Conservation (phyloP, 2,888 invertebrate genomes). For the Escarpia spicata region DNA sequence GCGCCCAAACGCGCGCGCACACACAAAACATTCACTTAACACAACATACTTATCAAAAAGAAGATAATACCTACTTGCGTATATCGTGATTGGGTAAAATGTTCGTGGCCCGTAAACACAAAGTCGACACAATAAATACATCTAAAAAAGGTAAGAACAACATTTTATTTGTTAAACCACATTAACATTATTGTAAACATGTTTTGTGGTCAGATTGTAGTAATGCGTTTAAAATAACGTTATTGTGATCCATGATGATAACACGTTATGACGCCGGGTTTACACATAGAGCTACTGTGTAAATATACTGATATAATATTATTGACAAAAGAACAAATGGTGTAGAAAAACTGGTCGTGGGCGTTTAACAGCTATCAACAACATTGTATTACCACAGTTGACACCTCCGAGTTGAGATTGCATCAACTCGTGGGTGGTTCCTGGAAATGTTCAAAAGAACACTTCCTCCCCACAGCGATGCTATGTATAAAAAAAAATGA, state of each 20-base stretch:
- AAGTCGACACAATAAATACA: neutral
- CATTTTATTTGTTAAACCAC: neutral
- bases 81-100: neutral
- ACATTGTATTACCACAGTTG: too few species aligned
- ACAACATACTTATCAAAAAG: neutral
- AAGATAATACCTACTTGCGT: neutral
- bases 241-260: neutral
- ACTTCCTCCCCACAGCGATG: too few species aligned
- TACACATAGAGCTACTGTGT: too few species aligned
- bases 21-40: neutral
- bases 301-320: too few species aligned
- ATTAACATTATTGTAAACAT: neutral
- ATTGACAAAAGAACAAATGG: too few species aligned
- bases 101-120: neutral
- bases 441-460: too few species aligned
- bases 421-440: too few species aligned
- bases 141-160: neutral
- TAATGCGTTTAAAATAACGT: neutral
- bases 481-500: too few species aligned
- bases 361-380: too few species aligned
- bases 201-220: neutral
- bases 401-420: too few species aligned
- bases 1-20: neutral
- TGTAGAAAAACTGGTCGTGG: too few species aligned
- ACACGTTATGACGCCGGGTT: neutral